Percentiles rank a stretch among this genome's conserved stretches.
These are phyloP conservation scores for Hippopotamus amphibius DNA, from an alignment of 2,113 vertebrate genomes.

Conservation along the genomic window DNA sequence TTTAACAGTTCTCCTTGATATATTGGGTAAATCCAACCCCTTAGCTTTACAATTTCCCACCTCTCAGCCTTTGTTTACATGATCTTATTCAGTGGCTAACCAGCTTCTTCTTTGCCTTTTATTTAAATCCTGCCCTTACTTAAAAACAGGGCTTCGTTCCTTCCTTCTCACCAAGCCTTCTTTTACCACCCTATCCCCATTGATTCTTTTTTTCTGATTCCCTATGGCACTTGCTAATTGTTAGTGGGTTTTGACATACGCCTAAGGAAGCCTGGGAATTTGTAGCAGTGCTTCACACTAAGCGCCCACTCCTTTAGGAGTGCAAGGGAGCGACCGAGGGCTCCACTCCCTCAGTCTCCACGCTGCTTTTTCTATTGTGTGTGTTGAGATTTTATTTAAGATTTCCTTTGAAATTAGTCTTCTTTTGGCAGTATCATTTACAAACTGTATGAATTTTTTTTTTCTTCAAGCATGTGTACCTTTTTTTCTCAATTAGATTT, in stretches of 20 bases:
- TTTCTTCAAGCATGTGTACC: neutral
- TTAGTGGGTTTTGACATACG: neutral
- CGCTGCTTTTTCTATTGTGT: neutral
- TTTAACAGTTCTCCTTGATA: neutral
- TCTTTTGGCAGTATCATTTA: neutral
- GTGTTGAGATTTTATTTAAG: neutral
- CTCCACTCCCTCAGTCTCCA: neutral
- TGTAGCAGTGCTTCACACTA: neutral
- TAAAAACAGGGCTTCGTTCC: neutral
- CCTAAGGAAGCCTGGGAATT: neutral
- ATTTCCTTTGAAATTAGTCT: slow-evolving; percentile 32
- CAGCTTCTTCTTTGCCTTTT: neutral
- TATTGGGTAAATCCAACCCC: neutral
- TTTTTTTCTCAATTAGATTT: neutral
- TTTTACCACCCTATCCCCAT: neutral
- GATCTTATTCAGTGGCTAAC: neutral
- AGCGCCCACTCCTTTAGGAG: neutral
- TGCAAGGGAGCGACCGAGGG: neutral
- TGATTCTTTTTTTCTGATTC: neutral
- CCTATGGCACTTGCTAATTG: neutral
- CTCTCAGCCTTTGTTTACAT: neutral
- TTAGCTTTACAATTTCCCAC: neutral
- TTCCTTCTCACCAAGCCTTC: neutral
- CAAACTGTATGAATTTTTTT: neutral
- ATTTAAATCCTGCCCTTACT: neutral